Conservation (phyloP, 2,888 invertebrate genomes). For the Tachina fera region DNA sequence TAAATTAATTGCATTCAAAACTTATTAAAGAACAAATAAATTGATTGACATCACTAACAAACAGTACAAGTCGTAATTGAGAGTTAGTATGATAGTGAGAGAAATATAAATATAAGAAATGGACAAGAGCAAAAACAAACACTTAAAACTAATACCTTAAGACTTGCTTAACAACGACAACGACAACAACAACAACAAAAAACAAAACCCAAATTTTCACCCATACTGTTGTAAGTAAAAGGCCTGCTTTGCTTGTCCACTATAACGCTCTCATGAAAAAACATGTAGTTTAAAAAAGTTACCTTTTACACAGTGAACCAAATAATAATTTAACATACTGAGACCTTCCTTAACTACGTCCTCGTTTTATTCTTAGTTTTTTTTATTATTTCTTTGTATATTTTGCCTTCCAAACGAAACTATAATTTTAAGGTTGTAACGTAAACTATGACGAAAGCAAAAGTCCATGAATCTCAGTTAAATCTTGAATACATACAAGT, state of each 20-base stretch:
- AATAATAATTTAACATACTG: conserved; percentile 61
- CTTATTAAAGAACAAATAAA: not conserved
- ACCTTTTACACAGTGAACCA: conserved; percentile 31
- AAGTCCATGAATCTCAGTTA: conserved; percentile 65
- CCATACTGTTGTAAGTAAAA: conserved; percentile 18
- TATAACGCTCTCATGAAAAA: conserved; percentile 27
- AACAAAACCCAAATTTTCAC: conserved; percentile 28
- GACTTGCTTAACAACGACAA: conserved; percentile 58
- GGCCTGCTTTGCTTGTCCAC: conserved; percentile 58
- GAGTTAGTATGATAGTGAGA: conserved; percentile 47
- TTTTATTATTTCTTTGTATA: not conserved
- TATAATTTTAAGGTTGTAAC: conserved; percentile 66
- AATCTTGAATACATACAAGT: conserved; percentile 9
- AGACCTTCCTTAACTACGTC: conserved; percentile 68
- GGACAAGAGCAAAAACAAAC: conserved; percentile 60
- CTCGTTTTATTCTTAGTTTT: conserved; percentile 64
- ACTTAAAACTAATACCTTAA: conserved; percentile 66
- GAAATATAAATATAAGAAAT: conserved; percentile 50
- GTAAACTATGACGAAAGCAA: conserved; percentile 71
- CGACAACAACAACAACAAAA: conserved; percentile 28
- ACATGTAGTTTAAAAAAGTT: not conserved
- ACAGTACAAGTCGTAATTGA: conserved; percentile 39
- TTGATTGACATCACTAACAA: conserved; percentile 29
- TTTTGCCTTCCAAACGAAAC: conserved; percentile 55
- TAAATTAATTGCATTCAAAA: not conserved